Evolutionary conservation across 1,140 invertebrate species (phyloP).

Genomic region (Argopecten irradians): DNA sequence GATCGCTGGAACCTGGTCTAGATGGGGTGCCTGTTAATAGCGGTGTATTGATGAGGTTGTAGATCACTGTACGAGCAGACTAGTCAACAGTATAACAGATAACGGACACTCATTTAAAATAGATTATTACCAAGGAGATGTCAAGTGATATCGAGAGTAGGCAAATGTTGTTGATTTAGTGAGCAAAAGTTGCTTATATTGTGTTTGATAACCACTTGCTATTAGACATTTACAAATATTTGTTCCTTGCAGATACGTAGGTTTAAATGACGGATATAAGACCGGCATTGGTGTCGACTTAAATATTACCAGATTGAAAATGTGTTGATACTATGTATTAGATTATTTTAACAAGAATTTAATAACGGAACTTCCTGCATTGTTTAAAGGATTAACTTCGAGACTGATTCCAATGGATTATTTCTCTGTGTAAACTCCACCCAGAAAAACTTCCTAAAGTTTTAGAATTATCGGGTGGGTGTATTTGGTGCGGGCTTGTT

Average conservation of each 20-base stretch:
- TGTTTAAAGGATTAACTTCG: neutral
- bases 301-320: neutral
- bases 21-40: neutral
- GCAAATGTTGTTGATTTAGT: neutral
- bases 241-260: neutral
- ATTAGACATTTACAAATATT: neutral
- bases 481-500: neutral
- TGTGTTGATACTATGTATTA: neutral
- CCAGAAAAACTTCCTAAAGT: neutral
- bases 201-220: neutral
- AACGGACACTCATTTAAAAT: conserved; percentile 2
- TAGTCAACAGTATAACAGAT: neutral
- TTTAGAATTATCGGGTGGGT: neutral
- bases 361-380: neutral
- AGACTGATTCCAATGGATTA: neutral
- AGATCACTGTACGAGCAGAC: neutral
- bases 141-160: neutral
- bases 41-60: neutral
- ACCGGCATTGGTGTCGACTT: neutral
- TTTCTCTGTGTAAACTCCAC: neutral
- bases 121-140: neutral
- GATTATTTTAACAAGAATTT: neutral
- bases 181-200: neutral
- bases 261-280: neutral
- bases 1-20: neutral